A percentile compares a stretch with the other conserved stretches of the same genome.
These are phyloP conservation scores for Rallus crepitans DNA, from an alignment of 2,797 vertebrate genomes.

Conservation along the genomic window DNA sequence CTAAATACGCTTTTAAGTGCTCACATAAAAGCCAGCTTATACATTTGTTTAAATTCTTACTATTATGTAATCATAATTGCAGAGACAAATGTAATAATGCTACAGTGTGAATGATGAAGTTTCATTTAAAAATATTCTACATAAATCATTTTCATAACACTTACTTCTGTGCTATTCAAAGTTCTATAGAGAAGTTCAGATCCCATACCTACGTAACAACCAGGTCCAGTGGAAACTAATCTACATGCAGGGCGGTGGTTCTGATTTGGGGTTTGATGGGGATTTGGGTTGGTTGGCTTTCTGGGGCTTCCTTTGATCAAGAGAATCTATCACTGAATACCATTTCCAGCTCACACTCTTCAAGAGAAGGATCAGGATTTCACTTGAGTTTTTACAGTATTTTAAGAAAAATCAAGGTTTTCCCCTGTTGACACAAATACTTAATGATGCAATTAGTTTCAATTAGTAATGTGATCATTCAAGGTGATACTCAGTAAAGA, in stretches of 20 bases:
- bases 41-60: neutral
- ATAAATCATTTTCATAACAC: neutral
- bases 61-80: neutral
- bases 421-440: neutral
- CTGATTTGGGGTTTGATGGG: neutral
- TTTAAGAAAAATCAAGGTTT: neutral
- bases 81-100: neutral
- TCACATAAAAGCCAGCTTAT: neutral
- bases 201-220: neutral
- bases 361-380: neutral
- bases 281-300: neutral
- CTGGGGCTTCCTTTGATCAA: neutral
- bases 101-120: too few relatives aligned
- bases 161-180: neutral
- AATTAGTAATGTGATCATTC: neutral
- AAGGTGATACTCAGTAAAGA: neutral
- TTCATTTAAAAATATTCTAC: neutral
- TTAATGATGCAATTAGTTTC: neutral
- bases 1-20: neutral
- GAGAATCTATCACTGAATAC: neutral
- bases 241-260: neutral
- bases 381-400: neutral
- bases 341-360: neutral
- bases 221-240: neutral
- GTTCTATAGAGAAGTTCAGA: neutral